phyloP scores from a whole-genome alignment of 2,113 vertebrate genomes.

The Phyllostomus discolor region DNA sequence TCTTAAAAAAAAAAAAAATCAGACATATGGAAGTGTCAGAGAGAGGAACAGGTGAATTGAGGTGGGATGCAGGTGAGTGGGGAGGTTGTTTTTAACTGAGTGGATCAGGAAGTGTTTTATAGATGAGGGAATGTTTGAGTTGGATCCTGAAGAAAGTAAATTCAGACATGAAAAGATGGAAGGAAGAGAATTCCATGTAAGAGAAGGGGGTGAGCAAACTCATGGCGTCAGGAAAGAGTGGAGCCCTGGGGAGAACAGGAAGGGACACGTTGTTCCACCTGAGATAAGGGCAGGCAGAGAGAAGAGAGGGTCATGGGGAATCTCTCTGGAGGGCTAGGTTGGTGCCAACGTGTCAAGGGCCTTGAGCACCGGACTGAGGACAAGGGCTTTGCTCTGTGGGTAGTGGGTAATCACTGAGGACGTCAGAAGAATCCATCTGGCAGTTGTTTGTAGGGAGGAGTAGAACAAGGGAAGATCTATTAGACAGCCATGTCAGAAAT shows the following conservation, averaged over 20 bases:
- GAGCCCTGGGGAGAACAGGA: neutral
- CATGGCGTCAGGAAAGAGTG: neutral
- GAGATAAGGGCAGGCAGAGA: neutral
- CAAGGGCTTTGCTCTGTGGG: neutral
- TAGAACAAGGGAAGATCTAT: neutral
- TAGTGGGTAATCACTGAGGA: neutral
- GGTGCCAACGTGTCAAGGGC: neutral
- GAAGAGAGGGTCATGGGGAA: neutral
- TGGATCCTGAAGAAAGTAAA: neutral
- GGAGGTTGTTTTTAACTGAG: neutral
- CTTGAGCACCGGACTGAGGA: neutral
- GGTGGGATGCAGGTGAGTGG: too few species aligned
- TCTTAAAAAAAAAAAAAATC: too few species aligned
- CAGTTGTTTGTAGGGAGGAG: neutral
- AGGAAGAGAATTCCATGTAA: neutral
- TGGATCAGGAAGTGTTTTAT: neutral
- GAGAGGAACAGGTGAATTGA: neutral
- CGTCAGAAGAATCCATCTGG: neutral
- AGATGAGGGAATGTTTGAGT: neutral
- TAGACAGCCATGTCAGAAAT: neutral
- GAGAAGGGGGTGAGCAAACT: neutral
- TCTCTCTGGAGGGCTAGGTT: neutral
- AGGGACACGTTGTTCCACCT: neutral
- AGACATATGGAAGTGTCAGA: neutral
- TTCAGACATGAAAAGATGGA: neutral